Percentiles rank a stretch among this genome's conserved stretches.
Conservation (phyloP, 2,888 invertebrate genomes). For the Chalcis sispes region DNA sequence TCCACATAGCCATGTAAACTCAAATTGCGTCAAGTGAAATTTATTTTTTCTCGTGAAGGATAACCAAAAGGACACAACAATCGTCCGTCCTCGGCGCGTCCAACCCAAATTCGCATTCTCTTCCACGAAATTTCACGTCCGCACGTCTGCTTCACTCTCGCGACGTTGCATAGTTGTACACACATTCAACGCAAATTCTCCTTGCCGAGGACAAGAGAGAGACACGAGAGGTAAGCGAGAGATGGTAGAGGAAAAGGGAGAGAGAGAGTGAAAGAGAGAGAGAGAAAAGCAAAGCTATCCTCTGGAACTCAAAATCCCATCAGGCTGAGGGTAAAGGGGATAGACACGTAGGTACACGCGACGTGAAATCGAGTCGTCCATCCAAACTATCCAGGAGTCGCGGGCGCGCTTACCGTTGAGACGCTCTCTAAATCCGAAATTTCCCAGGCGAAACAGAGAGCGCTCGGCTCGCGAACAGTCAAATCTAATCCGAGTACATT, state of each 20-base stretch:
- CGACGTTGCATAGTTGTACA: neutral
- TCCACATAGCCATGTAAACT: no score
- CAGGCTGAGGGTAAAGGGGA: constrained; percentile 6
- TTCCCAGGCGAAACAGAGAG: constrained; percentile 12
- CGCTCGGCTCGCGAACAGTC: constrained; percentile 7
- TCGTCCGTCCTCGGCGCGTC: no score
- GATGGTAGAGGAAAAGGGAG: no score
- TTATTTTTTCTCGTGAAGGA: neutral
- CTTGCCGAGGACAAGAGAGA: neutral
- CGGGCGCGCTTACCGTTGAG: no score
- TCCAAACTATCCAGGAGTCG: constrained; percentile 20
- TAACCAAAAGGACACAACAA: neutral
- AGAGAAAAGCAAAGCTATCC: no score
- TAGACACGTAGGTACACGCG: no score
- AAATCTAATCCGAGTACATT: constrained; percentile 47
- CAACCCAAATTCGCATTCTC: neutral
- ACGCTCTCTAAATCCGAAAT: constrained; percentile 27
- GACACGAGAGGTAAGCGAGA: no score
- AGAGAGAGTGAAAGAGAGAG: no score
- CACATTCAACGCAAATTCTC: constrained; percentile 18
- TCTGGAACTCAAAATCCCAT: constrained; percentile 45
- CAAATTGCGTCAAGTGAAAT: neutral
- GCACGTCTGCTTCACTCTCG: no score
- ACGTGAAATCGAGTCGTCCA: constrained; percentile 49
- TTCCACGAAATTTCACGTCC: neutral